Base-by-base conservation (phyloP, 2,113 vertebrate species). In the Condylura cristata region DNA sequence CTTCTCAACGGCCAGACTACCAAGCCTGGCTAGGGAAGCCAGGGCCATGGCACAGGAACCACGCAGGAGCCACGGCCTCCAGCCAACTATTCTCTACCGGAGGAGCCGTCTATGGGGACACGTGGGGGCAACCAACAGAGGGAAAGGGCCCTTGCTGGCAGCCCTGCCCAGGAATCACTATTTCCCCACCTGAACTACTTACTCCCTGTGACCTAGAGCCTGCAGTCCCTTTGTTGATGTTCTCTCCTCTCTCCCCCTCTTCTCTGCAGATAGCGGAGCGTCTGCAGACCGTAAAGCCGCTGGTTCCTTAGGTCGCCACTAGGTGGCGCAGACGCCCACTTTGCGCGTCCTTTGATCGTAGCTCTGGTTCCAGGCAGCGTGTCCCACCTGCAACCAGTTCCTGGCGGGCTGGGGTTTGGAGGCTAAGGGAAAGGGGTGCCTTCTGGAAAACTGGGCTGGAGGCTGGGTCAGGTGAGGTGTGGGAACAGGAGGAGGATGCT, bases 241-340 rank as follows among this genome's bases (percentile, higher is more conserved):
- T 22, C 30, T 48, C 37, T 75, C 14, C 13, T 3, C 8, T 13
- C 14, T 10, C 7, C 5, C 9, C 53, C 34, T 8, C 28, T 37
- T 72, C 46, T 26, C 44, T 34, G 56, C 48, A 3, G 48, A 37
- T 44, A 12, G 26, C 0, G 1, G 3, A 1, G 34, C 30, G 9
- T 66, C 46, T 1, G 75, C 32, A 0, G 12, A 5, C 17, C 0
- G 20, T 6, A 26, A 10, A 56, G 17, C 94, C 16, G 63, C 44
- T 30, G 20, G 72, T 94, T 28, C 81, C 26, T 3, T 34, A 28
- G n/a, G 30, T 24, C 0, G 76, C 90, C 97, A 95, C 96, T 65
- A 26, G 96, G 94, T 95, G 97, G 95, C 85, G 85, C 91, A 74
- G 83, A 63, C 3, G 89, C n/a, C 92, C 56, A 51, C 53, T 0